Conservation (phyloP, 2,888 invertebrate genomes). For the Tortricodes alternella region DNA sequence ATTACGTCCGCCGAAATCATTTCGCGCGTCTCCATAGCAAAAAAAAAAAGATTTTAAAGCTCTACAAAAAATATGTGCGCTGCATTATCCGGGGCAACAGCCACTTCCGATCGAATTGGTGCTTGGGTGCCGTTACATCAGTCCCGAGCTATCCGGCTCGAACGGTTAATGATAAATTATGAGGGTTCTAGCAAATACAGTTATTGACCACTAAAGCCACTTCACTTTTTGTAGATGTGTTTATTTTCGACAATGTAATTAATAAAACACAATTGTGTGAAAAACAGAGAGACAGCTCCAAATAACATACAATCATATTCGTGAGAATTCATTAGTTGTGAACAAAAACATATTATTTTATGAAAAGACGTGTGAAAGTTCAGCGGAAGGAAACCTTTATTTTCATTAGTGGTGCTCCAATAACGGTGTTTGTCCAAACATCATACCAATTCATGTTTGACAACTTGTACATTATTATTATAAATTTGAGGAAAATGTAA, state of each 20-base stretch:
- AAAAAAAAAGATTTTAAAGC: not conserved
- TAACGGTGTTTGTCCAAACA: not conserved
- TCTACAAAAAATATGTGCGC: not conserved
- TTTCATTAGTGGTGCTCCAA: not conserved
- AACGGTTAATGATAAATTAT: conserved; percentile 10
- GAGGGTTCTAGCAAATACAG: not conserved
- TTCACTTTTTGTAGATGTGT: not conserved
- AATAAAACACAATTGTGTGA: conserved; percentile 25
- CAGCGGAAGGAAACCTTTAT: conserved; percentile 33
- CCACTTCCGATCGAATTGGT: conserved; percentile 12
- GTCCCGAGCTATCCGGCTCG: not conserved
- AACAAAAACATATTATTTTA: conserved; percentile 9
- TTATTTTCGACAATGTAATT: not conserved
- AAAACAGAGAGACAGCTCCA: conserved; percentile 1
- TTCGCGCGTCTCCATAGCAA: conserved; percentile 1
- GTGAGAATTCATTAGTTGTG: conserved; percentile 20
- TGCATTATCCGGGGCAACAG: conserved; percentile 9
- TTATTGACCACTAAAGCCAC: not conserved
- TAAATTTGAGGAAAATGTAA: no score
- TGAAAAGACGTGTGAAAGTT: conserved; percentile 52
- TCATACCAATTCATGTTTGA: no score
- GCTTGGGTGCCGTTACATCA: conserved; percentile 17
- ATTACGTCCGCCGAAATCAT: conserved; percentile 1
- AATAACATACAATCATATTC: conserved; percentile 1
- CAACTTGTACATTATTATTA: no score